Percentiles rank a stretch among this genome's conserved stretches.
phyloP scores from a whole-genome alignment of 2,797 vertebrate species.

The Gymnothorax javanicus region DNA sequence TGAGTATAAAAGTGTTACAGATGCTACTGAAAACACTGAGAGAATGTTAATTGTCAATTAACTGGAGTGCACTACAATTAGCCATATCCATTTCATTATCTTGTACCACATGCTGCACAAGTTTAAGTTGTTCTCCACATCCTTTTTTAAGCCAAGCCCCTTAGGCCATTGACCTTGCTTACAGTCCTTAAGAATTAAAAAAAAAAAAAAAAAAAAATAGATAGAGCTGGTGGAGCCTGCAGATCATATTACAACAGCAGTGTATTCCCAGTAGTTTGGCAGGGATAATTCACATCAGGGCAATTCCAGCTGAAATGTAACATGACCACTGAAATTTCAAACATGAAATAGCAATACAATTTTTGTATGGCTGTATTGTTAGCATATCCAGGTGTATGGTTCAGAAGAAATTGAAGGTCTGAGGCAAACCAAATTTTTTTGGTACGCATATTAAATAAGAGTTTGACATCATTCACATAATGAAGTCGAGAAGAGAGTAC shows the following conservation, averaged over 20 bases:
- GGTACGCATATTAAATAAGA: too few species aligned
- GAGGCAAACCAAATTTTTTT: too few species aligned
- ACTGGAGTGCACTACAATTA: neutral
- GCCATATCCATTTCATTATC: neutral
- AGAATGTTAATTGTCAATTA: neutral
- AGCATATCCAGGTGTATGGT: too few species aligned
- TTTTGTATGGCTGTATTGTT: too few species aligned
- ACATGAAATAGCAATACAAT: too few species aligned
- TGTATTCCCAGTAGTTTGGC: neutral
- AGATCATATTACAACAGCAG: slow-evolving; percentile 5
- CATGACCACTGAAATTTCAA: too few species aligned
- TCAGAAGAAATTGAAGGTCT: too few species aligned
- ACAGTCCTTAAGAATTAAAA: neutral
- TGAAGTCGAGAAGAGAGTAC: too few species aligned
- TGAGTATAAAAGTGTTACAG: neutral
- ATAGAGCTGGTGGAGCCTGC: neutral
- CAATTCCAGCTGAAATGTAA: too few species aligned
- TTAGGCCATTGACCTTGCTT: neutral
- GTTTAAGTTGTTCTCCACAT: neutral
- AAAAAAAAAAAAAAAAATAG: neutral
- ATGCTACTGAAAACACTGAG: neutral
- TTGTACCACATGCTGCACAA: neutral
- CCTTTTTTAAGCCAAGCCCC: neutral
- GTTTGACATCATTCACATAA: too few species aligned
- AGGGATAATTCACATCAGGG: neutral